Conservation (phyloP, 2,888 invertebrate species). For the Vanessa cardui region DNA sequence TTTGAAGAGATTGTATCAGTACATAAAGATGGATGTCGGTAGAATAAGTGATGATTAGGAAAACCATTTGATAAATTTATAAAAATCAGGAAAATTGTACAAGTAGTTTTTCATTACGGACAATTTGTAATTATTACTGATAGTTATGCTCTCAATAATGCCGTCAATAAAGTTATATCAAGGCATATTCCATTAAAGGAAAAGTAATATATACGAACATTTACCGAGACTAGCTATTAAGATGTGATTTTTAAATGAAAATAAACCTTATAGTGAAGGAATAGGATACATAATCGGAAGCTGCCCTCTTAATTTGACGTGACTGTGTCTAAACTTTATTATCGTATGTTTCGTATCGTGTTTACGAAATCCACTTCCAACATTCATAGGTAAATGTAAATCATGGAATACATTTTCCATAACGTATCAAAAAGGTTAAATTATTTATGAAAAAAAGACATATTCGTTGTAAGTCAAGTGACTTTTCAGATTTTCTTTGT, state of each 20-base stretch:
- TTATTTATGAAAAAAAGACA: background rate
- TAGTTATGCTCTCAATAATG: background rate
- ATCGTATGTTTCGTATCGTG: slow-evolving; percentile 18
- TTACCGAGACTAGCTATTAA: background rate
- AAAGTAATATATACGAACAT: background rate
- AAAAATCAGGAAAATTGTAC: too few species aligned
- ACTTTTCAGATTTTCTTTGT: too few species aligned
- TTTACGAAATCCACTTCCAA: slow-evolving; percentile 22
- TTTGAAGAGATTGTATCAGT: too few species aligned
- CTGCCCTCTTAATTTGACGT: background rate
- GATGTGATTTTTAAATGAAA: background rate
- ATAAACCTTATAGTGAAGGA: background rate
- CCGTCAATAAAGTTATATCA: background rate
- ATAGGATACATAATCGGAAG: background rate
- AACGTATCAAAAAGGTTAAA: background rate
- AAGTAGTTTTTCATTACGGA: too few species aligned
- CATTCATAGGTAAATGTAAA: slow-evolving; percentile 10
- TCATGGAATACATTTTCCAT: slow-evolving; percentile 3
- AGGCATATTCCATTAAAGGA: background rate
- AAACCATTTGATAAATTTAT: too few species aligned
- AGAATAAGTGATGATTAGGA: too few species aligned
- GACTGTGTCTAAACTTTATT: slow-evolving; percentile 12
- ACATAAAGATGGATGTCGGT: too few species aligned
- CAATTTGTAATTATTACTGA: too few species aligned
- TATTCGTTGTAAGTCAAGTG: too few species aligned